Evolutionary conservation across 2,797 vertebrate genomes (phyloP), one percentile per base, ranked within the genome.

Genomic region (Malurus leucopterus): DNA sequence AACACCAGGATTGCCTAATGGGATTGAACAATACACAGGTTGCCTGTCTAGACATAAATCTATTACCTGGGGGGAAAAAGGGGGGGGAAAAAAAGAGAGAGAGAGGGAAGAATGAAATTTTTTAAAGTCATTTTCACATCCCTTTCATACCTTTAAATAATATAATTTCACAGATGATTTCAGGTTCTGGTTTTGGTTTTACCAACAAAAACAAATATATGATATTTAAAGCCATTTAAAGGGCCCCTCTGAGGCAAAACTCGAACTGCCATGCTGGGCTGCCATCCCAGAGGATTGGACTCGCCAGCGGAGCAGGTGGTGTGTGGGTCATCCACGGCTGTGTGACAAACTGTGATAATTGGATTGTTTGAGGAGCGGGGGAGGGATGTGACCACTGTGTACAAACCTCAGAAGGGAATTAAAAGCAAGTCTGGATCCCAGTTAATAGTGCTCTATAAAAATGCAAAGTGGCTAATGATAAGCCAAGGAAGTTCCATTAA

Each of bases 341-440:
- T 81, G 83, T 89, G 92, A 93, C 84, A 80, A 94, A 90, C 90
- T 95, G 81, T 92, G 75, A 91, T 94, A 96, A 93, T 91, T 85
- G 92, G 95, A 96, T 96, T 95, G 95, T 91, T 92, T 92, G 95
- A 84, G 91, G 80, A 83, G 53, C 1, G 24, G 80, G 72, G 62
- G 59, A 75, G 69, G 80, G 92, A 80, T 88, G 88, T 9, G 70
- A 89, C 75, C 11, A 9, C 73, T 57, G 86, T 51, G 91, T 71
- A 71, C 89, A 54, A 94, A 77, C 75, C 83, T 91, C 88, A 64
- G 79, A 84, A 78, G 22, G 61, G 91, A 94, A 90, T 91, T 92
- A 92, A 90, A 95, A 93, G 84, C 14, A 1, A 93, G 76, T 41
- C 68, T 40, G 57, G 71, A 88, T 86, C 89, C 71, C 64, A 6